These are phyloP conservation scores for Rhagium mordax DNA, from an alignment of 2,888 invertebrate genomes.

Conservation along the genomic window DNA sequence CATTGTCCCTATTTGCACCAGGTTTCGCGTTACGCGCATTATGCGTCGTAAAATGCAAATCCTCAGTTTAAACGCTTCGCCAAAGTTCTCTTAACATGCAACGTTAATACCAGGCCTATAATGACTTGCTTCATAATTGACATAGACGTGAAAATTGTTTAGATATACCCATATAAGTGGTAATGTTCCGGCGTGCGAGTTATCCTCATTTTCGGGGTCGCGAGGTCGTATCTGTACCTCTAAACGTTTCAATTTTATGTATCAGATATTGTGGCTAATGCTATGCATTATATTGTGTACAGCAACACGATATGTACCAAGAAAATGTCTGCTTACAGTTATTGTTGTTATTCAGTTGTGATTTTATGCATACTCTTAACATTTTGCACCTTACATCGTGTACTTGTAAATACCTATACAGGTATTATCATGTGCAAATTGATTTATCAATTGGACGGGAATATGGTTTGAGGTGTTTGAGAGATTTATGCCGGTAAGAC, in stretches of 20 bases:
- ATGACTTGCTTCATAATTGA: conserved; percentile 35
- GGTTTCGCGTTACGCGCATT: background rate
- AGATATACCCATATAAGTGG: conserved; percentile 40
- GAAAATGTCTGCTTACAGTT: conserved; percentile 40
- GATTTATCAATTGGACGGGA: conserved; percentile 36
- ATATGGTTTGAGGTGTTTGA: background rate
- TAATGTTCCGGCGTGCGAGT: conserved; percentile 33
- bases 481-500: conserved; percentile 5
- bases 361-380: conserved; percentile 47
- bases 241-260: conserved; percentile 53
- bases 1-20: no score
- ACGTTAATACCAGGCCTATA: conserved; percentile 38
- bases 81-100: background rate
- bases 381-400: conserved; percentile 52
- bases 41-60: background rate
- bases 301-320: conserved; percentile 42
- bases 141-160: conserved; percentile 43
- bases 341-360: conserved; percentile 47
- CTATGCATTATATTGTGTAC: conserved; percentile 45
- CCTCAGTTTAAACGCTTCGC: background rate
- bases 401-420: conserved; percentile 37
- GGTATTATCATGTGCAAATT: conserved; percentile 42
- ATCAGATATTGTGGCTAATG: conserved; percentile 48
- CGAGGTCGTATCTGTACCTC: conserved; percentile 38
- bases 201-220: conserved; percentile 46